phyloP scores from a whole-genome alignment of 2,797 vertebrate species.

The Enteromius paludinosus region DNA sequence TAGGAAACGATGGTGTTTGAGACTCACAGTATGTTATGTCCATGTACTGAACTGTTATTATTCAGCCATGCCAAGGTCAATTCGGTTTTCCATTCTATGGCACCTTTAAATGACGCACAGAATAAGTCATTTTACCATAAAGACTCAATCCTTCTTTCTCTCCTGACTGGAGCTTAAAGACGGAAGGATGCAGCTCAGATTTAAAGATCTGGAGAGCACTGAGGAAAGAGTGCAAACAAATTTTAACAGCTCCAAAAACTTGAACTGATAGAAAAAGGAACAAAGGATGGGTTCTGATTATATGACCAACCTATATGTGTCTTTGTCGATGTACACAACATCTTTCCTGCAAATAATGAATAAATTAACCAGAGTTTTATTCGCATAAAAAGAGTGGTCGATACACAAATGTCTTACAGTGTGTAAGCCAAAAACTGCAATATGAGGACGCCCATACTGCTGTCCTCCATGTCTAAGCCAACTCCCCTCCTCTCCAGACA shows the following conservation, averaged over 20 bases:
- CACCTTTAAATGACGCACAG: neutral
- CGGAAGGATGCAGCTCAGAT: slow-evolving; percentile 92
- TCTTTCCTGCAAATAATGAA: slow-evolving; percentile 74
- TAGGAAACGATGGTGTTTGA: no score
- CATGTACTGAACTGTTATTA: no score
- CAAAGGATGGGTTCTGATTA: neutral
- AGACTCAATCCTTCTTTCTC: slow-evolving; percentile 96
- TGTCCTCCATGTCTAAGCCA: slow-evolving; percentile 92
- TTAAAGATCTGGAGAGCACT: slow-evolving; percentile 97
- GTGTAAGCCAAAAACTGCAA: slow-evolving; percentile 90
- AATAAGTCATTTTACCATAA: slow-evolving; percentile 77
- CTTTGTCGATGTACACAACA: slow-evolving; percentile 82
- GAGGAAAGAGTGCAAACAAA: slow-evolving; percentile 19
- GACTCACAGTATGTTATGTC: no score
- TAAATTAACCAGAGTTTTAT: slow-evolving; percentile 20
- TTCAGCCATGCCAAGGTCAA: no score
- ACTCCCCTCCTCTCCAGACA: slow-evolving; percentile 92
- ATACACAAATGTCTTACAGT: slow-evolving; percentile 73
- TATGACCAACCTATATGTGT: slow-evolving; percentile 84
- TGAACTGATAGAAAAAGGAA: neutral
- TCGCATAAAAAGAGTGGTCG: neutral
- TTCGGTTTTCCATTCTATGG: no score
- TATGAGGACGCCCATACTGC: slow-evolving; percentile 84
- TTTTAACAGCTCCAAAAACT: neutral
- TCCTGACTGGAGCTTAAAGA: slow-evolving; percentile 92